Evolutionary conservation across 2,113 vertebrate species (phyloP), one percentile per base, ranked within the genome.

Genomic region (Peromyscus leucopus): DNA sequence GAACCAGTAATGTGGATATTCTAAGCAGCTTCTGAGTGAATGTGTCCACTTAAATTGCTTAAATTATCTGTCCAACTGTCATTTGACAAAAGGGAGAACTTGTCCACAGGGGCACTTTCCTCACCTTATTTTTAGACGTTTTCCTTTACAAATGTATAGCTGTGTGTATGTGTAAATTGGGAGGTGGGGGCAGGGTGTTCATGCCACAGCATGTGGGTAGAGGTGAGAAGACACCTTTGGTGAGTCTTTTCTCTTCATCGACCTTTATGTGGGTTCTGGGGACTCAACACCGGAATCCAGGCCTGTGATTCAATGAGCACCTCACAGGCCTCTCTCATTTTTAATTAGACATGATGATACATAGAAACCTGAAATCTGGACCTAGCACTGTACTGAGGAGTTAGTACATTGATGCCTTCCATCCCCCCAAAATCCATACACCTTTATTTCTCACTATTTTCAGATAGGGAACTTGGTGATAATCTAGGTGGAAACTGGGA

Each of bases 11-110:
- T 74, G 46, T 65, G 57, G 74, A 57, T 80, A 8, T 46, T 89
- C 85, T 75, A 75, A 71, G 57, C n/a, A 75, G 71, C 46, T 61
- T 97, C 90, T 89, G 82, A 94, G 67, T 72, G 65, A 72, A 71
- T 4, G 28, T 19, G 42, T 69, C 67, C 36, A 65, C 89, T 86
- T 95, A 89, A 10, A 9, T 89, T 71, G 67, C 28, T 46, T 86
- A 72, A 95, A 69, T 26, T 79, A 83, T 21, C 80, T 95, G 46
- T 24, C 31, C 9, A 92, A 78, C 11, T 79, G 48, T 51, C 48
- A 65, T 74, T 94, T 74, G 72, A 78, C 39, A 39, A n/a, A 91
- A 89, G 26, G 67, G 39, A 8, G 80, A 71, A 67, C 33, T 83
- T 28, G 7, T 16, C 55, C 80, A 42, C 0, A 55, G 71, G 72